Evolutionary conservation across 2,888 invertebrate genomes (phyloP).

Genomic region (Eucriotettix oculatus): DNA sequence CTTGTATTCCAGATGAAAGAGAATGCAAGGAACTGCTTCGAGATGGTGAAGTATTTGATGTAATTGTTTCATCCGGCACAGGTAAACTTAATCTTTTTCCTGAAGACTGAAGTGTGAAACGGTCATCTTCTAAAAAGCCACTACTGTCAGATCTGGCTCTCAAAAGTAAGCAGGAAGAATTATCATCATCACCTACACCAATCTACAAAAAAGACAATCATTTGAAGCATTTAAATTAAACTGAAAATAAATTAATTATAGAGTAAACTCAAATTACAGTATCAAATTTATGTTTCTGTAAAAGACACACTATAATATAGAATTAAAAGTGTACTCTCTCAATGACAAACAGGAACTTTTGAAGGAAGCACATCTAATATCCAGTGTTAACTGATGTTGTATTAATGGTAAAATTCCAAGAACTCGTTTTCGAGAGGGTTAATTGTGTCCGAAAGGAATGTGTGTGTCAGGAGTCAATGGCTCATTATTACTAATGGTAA

Average conservation of each 20-base stretch:
- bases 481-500: no score
- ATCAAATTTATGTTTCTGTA: no score
- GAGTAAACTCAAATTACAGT: background rate
- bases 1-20: background rate
- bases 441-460: no score
- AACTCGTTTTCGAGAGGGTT: no score
- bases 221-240: background rate
- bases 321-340: no score
- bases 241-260: background rate
- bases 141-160: conserved; percentile 11
- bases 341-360: no score
- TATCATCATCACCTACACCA: conserved; percentile 5
- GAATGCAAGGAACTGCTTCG: background rate
- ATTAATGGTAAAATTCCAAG: no score
- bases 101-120: background rate
- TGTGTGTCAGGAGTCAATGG: no score
- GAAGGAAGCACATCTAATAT: no score
- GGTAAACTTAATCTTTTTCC: background rate
- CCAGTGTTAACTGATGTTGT: no score
- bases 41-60: background rate
- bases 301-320: no score
- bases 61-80: background rate
- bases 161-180: background rate
- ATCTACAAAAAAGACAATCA: conserved; percentile 3
- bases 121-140: conserved; percentile 10